phyloP scores from a whole-genome alignment of 2,113 vertebrate genomes.

The Cinclus mexicanus region DNA sequence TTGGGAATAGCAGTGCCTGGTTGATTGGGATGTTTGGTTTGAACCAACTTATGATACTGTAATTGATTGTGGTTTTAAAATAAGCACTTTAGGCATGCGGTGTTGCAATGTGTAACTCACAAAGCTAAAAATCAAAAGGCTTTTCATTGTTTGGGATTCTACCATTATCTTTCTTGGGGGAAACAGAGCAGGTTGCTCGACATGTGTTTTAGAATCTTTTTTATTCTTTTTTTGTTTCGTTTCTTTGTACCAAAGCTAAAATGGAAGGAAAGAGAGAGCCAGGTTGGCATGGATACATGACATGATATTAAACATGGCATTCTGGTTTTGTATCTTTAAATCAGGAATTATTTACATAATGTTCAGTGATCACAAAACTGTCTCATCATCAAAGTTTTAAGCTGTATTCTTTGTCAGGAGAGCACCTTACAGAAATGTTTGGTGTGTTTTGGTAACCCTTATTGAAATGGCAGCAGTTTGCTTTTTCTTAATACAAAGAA shows the following conservation, averaged over 20 bases:
- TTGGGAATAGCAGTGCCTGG: not conserved
- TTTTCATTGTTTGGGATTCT: not conserved
- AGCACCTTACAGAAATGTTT: not conserved
- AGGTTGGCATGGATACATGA: slow-evolving; percentile 68
- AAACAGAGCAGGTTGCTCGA: not conserved
- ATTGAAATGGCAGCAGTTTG: not conserved
- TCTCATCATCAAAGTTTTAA: not conserved
- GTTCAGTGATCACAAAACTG: not conserved
- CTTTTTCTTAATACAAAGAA: not conserved
- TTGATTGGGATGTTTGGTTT: not conserved
- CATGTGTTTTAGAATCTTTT: not conserved
- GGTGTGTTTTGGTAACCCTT: not conserved
- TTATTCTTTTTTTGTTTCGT: not conserved
- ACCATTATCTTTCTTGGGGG: not conserved
- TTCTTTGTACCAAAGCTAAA: slow-evolving; percentile 56
- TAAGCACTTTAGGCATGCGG: not conserved
- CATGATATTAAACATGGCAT: slow-evolving; percentile 48
- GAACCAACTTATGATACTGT: not conserved
- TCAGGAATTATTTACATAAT: slow-evolving; percentile 24
- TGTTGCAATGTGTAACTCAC: not conserved
- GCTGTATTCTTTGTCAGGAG: not conserved
- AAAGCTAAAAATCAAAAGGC: not conserved
- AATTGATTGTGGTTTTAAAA: not conserved
- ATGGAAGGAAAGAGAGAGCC: slow-evolving; percentile 26
- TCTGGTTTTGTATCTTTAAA: slow-evolving; percentile 51